A percentile compares a stretch with the other conserved stretches of the same genome.
Conservation (phyloP, 2,888 invertebrate species). For the Diaphora mendica region DNA sequence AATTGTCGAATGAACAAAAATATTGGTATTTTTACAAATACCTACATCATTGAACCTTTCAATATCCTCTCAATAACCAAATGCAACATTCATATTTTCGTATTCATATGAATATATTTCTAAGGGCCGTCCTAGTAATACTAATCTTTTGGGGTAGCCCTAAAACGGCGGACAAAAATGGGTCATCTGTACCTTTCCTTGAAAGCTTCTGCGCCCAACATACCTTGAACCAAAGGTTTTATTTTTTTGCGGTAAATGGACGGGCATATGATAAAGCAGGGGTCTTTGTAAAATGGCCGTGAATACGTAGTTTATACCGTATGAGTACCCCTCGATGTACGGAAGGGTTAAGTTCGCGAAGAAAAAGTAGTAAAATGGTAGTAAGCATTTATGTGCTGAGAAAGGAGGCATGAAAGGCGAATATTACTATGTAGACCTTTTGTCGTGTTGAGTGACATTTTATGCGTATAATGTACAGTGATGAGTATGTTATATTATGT, state of each 20-base stretch:
- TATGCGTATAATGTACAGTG: constrained; percentile 47
- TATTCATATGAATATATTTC: constrained; percentile 69
- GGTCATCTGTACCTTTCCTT: constrained; percentile 72
- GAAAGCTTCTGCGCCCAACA: constrained; percentile 60
- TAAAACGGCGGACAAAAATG: constrained; percentile 71
- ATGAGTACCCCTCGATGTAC: constrained; percentile 75
- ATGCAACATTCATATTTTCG: constrained; percentile 61
- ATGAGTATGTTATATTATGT: constrained; percentile 37
- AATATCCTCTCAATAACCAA: constrained; percentile 64
- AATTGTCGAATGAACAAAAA: constrained; percentile 48
- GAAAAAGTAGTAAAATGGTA: constrained; percentile 74
- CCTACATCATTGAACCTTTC: constrained; percentile 48
- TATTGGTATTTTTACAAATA: constrained; percentile 49
- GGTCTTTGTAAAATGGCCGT: constrained; percentile 56
- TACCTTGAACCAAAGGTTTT: constrained; percentile 44
- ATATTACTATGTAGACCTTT: constrained; percentile 62
- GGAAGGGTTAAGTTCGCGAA: constrained; percentile 70
- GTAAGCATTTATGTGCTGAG: constrained; percentile 75
- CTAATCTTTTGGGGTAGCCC: constrained; percentile 69
- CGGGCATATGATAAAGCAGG: constrained; percentile 32
- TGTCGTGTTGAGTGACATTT: constrained; percentile 64
- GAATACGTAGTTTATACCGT: constrained; percentile 69
- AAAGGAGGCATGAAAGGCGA: constrained; percentile 61
- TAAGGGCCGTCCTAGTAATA: constrained; percentile 63
- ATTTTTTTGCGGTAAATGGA: constrained; percentile 22